Conservation (phyloP, 2,888 invertebrate species). For the Micoletzkya japonica region DNA sequence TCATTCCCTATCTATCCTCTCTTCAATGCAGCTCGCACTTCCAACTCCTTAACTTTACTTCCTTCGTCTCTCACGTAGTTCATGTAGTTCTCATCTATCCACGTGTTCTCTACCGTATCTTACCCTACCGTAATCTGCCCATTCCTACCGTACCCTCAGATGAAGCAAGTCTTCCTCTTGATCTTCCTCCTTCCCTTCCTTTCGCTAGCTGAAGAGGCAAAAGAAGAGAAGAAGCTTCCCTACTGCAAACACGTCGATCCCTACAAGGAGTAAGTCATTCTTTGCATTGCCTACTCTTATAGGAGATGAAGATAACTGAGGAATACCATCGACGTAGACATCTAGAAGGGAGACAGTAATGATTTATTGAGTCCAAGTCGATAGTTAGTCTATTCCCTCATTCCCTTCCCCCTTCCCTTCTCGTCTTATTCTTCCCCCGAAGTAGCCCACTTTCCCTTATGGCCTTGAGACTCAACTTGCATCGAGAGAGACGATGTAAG, state of each 20-base stretch:
- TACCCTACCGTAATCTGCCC: neutral
- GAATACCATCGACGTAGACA: too few relatives aligned
- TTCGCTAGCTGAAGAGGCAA: conserved; percentile 2
- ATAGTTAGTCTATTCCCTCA: too few relatives aligned
- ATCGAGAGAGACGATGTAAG: neutral
- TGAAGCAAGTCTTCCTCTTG: too few relatives aligned
- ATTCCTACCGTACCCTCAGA: too few relatives aligned
- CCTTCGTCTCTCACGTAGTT: neutral
- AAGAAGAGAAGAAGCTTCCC: conserved; percentile 32
- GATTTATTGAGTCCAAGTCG: conserved; percentile 12
- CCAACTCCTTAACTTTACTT: neutral
- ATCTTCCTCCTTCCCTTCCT: neutral
- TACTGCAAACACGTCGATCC: conserved; percentile 48
- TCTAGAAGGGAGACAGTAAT: too few relatives aligned
- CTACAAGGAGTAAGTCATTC: conserved; percentile 29
- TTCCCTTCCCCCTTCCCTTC: too few relatives aligned
- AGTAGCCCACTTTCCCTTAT: too few relatives aligned
- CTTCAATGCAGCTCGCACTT: neutral
- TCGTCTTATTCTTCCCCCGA: too few relatives aligned
- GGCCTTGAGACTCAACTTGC: too few relatives aligned
- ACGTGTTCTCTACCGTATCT: too few relatives aligned
- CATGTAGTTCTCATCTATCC: too few relatives aligned
- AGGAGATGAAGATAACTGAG: neutral
- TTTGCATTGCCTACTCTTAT: neutral
- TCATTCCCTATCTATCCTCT: conserved; percentile 3